Evolutionary conservation across 2,888 invertebrate species (phyloP).

Genomic region (Eilema sororculum): DNA sequence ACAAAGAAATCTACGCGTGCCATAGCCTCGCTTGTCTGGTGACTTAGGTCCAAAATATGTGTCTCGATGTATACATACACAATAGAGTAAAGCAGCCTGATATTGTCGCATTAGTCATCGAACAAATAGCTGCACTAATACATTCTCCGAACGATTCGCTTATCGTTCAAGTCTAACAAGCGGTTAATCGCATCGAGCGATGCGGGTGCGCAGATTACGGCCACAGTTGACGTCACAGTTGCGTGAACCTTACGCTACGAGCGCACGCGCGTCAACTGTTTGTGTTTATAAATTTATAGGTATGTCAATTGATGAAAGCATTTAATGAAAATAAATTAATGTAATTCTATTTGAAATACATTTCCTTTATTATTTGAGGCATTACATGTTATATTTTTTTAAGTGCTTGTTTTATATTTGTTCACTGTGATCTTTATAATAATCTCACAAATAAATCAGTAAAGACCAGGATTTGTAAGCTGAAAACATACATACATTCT

Average conservation of each 20-base stretch:
- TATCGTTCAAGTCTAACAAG: constrained; percentile 16
- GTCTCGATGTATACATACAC: neutral
- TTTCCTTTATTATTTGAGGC: neutral
- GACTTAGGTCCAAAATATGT: too few species aligned
- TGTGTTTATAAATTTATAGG: too few species aligned
- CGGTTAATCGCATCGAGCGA: constrained; percentile 9
- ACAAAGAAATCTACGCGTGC: too few species aligned
- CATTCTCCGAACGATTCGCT: constrained; percentile 10
- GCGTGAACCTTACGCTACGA: constrained; percentile 11
- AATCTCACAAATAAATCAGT: too few species aligned
- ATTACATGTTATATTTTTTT: too few species aligned
- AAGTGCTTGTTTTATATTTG: too few species aligned
- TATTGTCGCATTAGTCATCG: constrained; percentile 4
- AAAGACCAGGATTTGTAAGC: too few species aligned
- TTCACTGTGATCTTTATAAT: too few species aligned
- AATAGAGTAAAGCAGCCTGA: neutral
- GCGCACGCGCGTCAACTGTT: constrained; percentile 4
- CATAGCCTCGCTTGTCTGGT: too few species aligned
- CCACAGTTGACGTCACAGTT: constrained; percentile 6
- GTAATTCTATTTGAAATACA: neutral
- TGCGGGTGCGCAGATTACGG: constrained; percentile 11
- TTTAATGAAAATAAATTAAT: neutral
- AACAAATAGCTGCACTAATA: constrained; percentile 12
- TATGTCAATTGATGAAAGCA: constrained; percentile 5
- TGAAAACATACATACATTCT: neutral